Evolutionary conservation across 2,888 invertebrate genomes (phyloP).

Genomic region (Peribatodes rhomboidaria): DNA sequence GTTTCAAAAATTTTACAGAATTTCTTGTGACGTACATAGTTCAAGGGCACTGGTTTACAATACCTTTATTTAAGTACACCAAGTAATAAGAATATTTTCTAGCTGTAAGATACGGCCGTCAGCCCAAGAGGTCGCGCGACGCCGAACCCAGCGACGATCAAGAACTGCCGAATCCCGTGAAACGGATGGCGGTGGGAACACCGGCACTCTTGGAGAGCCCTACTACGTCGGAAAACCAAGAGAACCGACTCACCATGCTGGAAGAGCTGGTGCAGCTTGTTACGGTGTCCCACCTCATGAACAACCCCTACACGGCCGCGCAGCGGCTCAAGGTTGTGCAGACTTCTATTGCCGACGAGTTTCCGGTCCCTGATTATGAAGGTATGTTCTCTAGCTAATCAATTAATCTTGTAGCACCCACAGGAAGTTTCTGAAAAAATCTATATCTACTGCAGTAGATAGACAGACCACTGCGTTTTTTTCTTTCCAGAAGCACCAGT

Average conservation of each 20-base stretch:
- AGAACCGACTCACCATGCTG: conserved; percentile 8
- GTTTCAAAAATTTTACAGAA: too few relatives aligned
- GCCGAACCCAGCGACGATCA: conserved; percentile 55
- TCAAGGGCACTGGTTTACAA: too few relatives aligned
- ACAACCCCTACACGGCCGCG: conserved; percentile 96
- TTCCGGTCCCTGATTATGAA: too few relatives aligned
- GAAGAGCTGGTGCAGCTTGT: conserved; percentile 78
- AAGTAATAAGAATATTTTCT: conserved; percentile 50
- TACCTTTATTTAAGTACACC: too few relatives aligned
- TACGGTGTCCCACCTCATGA: conserved; percentile 92
- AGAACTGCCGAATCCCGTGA: conserved; percentile 51
- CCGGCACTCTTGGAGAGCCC: conserved; percentile 7
- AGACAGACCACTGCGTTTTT: too few relatives aligned
- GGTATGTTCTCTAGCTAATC: too few relatives aligned
- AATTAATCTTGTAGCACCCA: too few relatives aligned
- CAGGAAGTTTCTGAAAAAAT: too few relatives aligned
- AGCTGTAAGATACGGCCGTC: conserved; percentile 98
- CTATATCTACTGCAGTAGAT: too few relatives aligned
- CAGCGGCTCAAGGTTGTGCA: conserved; percentile 83
- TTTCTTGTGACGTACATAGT: too few relatives aligned
- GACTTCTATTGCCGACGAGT: too few relatives aligned
- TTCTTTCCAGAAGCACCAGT: too few relatives aligned
- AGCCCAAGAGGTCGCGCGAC: conserved; percentile 97
- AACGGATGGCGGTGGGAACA: not conserved
- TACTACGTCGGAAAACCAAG: conserved; percentile 19